Base-by-base conservation (phyloP, 2,113 vertebrate genomes). In the Suricata suricatta region DNA sequence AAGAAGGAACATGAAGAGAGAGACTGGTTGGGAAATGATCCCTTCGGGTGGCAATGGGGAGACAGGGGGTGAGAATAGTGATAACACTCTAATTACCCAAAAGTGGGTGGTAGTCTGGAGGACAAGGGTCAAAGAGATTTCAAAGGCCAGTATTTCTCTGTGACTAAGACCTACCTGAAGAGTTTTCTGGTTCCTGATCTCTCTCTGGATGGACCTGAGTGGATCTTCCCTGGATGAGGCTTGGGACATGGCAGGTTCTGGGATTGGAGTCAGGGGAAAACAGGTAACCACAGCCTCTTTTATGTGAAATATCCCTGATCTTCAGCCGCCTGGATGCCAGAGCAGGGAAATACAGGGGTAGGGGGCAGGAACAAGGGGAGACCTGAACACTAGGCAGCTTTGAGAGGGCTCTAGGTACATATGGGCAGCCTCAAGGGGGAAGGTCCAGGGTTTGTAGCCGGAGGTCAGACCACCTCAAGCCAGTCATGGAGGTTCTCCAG, bases 121-220 rank as follows among this genome's bases (percentile, higher is more conserved):
- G 14, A 23, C n/a, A 88, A 93, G 41, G 52, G 23, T 63, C 60
- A 92, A 79, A 94, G 57, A 69, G 47, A 90, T 90, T 88, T 92
- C 85, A 81, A 44, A 81, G 60, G 29, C 13, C 21, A 63, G 16
- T 63, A 16, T 13, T 47, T 66, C 35, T 68, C 64, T 44, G 14
- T 79, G 79, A 79, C 88, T 44, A 88, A 72, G 14, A 1, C 25
- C 54, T 86, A 21, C 41, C 29, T 63, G 35, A 74, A 81, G 44
- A 93, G n/a, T 35, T 86, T 86, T 86, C 69, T 68, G 23, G 54
- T 96, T 38, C 44, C 47, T 41, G 35, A 71, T 72, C 3, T 66
- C 12, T 90, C n/a, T 35, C 10, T 15, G 10, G 19, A 7, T 41
- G 41, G 76, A 38, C 33, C 64, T 72, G 76, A 31, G 23, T 81